A percentile compares a stretch with the other conserved stretches of the same genome.
These are phyloP conservation scores for Sinocyclocheilus grahami DNA, from an alignment of 2,113 vertebrate species.

Conservation along the genomic window DNA sequence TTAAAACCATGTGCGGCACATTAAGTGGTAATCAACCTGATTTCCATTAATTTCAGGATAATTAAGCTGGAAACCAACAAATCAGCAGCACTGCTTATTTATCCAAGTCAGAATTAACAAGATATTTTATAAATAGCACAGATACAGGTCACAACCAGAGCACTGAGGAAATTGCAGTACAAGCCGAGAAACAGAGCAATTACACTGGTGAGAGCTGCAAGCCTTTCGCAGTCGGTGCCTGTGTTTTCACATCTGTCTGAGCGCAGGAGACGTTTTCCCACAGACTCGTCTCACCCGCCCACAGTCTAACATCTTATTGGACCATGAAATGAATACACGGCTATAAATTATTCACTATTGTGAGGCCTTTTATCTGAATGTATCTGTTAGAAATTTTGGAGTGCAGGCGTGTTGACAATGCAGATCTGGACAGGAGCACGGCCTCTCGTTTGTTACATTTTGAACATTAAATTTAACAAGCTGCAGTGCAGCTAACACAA, in stretches of 20 bases:
- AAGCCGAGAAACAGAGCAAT: background rate
- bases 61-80: background rate
- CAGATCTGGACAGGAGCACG: constrained; percentile 57
- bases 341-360: constrained; percentile 72
- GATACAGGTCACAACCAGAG: constrained; percentile 45
- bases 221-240: background rate
- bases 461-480: constrained; percentile 69
- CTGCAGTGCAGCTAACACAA: constrained; percentile 61
- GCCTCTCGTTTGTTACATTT: constrained; percentile 66
- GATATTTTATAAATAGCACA: constrained; percentile 62
- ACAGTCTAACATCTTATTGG: constrained; percentile 59
- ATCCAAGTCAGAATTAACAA: constrained; percentile 54
- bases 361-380: constrained; percentile 62
- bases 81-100: constrained; percentile 28
- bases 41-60: constrained; percentile 12
- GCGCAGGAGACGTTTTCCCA: background rate
- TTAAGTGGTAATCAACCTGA: background rate
- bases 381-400: constrained; percentile 63
- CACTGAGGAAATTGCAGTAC: constrained; percentile 30
- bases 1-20: background rate
- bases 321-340: constrained; percentile 69
- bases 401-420: constrained; percentile 67
- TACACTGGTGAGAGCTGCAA: constrained; percentile 19
- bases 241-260: constrained; percentile 12
- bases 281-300: constrained; percentile 25